phyloP scores from a whole-genome alignment of 2,113 vertebrate genomes.

The Nymphicus hollandicus region DNA sequence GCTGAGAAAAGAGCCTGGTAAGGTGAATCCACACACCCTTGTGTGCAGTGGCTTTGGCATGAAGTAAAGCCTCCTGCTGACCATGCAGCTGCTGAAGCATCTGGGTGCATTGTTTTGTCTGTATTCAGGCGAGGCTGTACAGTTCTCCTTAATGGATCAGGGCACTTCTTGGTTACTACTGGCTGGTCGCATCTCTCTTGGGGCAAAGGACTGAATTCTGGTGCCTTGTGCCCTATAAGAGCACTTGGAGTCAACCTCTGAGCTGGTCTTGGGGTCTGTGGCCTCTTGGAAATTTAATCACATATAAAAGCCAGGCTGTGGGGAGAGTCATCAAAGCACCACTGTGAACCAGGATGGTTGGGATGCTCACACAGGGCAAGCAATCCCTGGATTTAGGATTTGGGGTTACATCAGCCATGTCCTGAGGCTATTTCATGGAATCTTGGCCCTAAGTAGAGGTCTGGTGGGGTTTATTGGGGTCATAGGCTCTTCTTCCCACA shows the following conservation, averaged over 20 bases:
- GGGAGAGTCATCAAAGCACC: not conserved
- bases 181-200: not conserved
- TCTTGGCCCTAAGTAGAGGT: not conserved
- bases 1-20: not conserved
- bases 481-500: rapidly evolving
- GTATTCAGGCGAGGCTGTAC: not conserved
- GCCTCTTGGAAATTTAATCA: not conserved
- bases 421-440: not conserved
- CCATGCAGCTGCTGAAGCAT: not conserved
- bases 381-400: not conserved
- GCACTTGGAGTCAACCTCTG: not conserved
- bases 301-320: not conserved
- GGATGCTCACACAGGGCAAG: not conserved
- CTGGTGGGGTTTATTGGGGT: not conserved
- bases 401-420: not conserved
- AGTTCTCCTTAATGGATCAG: not conserved
- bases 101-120: not conserved
- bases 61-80: not conserved
- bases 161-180: not conserved
- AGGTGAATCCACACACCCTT: not conserved
- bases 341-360: rapidly evolving
- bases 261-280: too few relatives aligned
- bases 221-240: not conserved
- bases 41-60: not conserved
- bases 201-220: not conserved